Conservation (phyloP, 2,888 invertebrate genomes). For the Polydrusus pterygomalis region DNA sequence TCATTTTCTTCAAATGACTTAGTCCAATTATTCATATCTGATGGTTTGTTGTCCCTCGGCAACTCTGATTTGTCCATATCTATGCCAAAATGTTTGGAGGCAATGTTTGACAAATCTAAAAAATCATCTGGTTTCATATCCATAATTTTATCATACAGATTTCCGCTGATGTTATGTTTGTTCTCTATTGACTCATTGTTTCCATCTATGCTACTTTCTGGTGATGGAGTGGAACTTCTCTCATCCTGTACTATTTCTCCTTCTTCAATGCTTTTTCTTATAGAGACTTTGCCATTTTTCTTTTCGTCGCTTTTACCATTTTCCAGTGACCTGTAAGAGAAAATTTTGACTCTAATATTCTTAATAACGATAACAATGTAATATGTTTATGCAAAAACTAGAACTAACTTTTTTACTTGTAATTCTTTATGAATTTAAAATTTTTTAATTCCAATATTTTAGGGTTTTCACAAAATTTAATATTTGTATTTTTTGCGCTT, state of each 20-base stretch:
- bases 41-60: background rate
- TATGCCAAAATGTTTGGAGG: slow-evolving; percentile 16
- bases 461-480: no score
- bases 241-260: slow-evolving; percentile 20
- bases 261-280: slow-evolving; percentile 1
- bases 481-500: no score
- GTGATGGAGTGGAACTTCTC: slow-evolving; percentile 18
- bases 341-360: background rate
- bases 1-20: slow-evolving; percentile 17
- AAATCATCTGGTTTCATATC: slow-evolving; percentile 15
- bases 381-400: no score
- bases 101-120: background rate
- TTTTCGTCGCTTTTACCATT: slow-evolving; percentile 40
- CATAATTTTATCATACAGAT: slow-evolving; percentile 16
- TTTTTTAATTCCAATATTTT: no score
- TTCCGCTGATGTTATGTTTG: background rate
- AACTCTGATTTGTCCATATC: slow-evolving; percentile 26
- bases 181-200: slow-evolving; percentile 8
- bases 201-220: slow-evolving; percentile 21
- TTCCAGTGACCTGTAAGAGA: slow-evolving; percentile 14
- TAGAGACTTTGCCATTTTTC: slow-evolving; percentile 34
- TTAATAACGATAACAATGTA: no score
- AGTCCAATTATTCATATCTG: background rate
- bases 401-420: no score
- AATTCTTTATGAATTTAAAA: no score